Conservation (phyloP, 2,888 invertebrate genomes). For the Phorcus lineatus region DNA sequence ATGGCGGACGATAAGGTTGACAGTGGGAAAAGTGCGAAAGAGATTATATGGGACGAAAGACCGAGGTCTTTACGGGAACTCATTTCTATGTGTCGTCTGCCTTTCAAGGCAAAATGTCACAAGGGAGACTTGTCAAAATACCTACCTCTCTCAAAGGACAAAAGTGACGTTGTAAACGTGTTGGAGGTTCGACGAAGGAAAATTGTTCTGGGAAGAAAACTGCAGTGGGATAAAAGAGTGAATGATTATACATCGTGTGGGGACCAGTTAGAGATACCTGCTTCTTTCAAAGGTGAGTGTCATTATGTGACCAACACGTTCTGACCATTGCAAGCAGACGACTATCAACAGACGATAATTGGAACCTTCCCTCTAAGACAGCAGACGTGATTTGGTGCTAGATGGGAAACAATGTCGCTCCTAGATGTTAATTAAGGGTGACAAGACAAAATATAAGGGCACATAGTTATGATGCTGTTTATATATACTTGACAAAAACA, state of each 20-base stretch:
- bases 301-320: background rate
- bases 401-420: too few species aligned
- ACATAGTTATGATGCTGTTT: too few species aligned
- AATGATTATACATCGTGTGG: constrained; percentile 62
- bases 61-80: constrained; percentile 54
- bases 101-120: constrained; percentile 46
- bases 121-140: constrained; percentile 45
- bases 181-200: constrained; percentile 59
- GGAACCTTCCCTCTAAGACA: background rate
- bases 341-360: background rate
- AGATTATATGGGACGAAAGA: constrained; percentile 58
- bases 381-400: background rate
- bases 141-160: background rate
- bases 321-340: constrained; percentile 1
- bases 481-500: too few species aligned
- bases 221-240: constrained; percentile 65
- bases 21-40: constrained; percentile 19
- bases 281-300: constrained; percentile 61
- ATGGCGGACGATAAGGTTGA: constrained; percentile 22
- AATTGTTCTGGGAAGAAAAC: constrained; percentile 57
- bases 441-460: too few species aligned
- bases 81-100: constrained; percentile 44
- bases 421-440: too few species aligned
- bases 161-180: constrained; percentile 48
- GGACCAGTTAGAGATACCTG: constrained; percentile 58